These are phyloP conservation scores for Salvelinus fontinalis DNA, from an alignment of 2,113 vertebrate genomes.

Conservation along the genomic window DNA sequence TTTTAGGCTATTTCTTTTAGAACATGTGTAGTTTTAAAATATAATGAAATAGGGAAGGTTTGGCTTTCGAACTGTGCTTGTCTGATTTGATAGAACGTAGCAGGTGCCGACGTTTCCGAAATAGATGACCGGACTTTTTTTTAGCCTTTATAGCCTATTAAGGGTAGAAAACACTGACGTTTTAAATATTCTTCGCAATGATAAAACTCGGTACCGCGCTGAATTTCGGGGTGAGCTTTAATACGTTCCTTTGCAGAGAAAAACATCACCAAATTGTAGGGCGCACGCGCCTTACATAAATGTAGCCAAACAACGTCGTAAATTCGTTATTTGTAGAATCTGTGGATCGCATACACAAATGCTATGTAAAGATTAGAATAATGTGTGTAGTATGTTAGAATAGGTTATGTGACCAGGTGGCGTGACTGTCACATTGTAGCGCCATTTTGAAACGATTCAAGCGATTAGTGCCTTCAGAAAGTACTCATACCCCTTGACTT, in stretches of 20 bases:
- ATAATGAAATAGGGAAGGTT: not conserved
- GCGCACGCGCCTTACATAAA: not conserved
- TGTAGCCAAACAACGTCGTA: not conserved
- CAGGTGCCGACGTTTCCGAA: not conserved
- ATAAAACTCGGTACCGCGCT: no score
- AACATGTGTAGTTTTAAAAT: not conserved
- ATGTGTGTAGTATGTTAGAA: not conserved
- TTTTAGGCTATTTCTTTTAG: not conserved
- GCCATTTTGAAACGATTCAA: slow-evolving; percentile 22
- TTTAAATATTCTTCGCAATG: no score
- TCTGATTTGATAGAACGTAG: not conserved
- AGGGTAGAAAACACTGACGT: no score
- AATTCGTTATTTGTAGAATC: not conserved
- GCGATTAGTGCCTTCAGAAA: not conserved
- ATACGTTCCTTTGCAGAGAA: not conserved
- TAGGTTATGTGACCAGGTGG: not conserved
- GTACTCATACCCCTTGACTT: no score
- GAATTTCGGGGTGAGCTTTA: no score
- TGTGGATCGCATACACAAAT: not conserved
- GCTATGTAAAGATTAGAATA: not conserved
- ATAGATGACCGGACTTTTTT: not conserved
- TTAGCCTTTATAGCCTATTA: no score
- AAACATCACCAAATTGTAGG: not conserved
- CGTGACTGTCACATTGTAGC: not conserved
- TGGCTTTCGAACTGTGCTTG: not conserved